Conservation (phyloP, 2,113 vertebrate genomes). For the Galemys pyrenaicus region DNA sequence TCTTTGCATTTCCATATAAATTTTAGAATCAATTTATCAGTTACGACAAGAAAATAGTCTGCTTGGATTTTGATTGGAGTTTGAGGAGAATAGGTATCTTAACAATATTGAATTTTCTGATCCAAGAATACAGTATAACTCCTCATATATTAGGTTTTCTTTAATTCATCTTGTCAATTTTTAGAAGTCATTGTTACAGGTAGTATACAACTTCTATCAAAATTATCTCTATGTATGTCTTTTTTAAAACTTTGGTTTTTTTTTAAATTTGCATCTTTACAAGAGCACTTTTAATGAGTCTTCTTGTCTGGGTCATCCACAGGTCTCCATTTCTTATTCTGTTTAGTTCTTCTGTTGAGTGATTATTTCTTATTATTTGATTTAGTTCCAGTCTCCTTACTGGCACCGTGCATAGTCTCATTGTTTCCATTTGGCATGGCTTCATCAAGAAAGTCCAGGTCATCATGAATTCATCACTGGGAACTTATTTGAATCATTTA, state of each 20-base stretch:
- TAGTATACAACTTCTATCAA: neutral
- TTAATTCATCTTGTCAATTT: neutral
- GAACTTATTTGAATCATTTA: neutral
- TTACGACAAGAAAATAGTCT: neutral
- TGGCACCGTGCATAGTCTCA: too few species aligned
- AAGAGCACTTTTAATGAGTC: accelerated
- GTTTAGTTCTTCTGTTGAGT: neutral
- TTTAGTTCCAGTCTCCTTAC: too few species aligned
- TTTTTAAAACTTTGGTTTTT: neutral
- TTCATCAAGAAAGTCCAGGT: neutral
- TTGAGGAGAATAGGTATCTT: neutral
- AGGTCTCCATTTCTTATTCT: neutral
- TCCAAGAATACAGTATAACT: neutral
- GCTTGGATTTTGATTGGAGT: neutral
- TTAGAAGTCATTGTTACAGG: neutral
- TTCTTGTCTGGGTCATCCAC: neutral
- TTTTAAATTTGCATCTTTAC: neutral
- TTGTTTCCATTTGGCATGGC: neutral
- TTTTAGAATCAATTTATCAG: neutral
- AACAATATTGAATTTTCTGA: neutral
- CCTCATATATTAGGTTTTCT: neutral
- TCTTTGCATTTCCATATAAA: neutral
- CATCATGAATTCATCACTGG: neutral
- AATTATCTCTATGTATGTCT: neutral
- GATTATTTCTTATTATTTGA: neutral